Conservation (phyloP, 2,888 invertebrate genomes). For the Octonoba sinensis region DNA sequence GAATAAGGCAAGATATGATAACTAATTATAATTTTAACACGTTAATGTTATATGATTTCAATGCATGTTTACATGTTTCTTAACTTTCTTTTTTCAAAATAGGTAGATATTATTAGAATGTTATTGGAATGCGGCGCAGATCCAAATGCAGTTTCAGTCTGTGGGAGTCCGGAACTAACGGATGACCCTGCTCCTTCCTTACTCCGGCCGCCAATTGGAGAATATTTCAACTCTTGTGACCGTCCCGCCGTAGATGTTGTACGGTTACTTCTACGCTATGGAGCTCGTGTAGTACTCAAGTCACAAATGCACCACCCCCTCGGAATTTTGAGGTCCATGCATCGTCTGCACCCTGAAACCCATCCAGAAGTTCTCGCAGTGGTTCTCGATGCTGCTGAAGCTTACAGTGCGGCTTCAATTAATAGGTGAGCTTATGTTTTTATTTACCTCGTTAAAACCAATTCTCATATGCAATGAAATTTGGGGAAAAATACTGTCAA, state of each 20-base stretch:
- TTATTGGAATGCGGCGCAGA: conserved; percentile 73
- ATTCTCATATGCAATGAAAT: too few relatives aligned
- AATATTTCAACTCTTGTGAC: conserved; percentile 82
- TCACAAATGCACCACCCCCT: conserved; percentile 87
- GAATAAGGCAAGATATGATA: conserved; percentile 74
- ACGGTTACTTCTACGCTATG: conserved; percentile 80
- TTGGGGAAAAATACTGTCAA: too few relatives aligned
- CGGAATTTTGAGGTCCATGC: conserved; percentile 84
- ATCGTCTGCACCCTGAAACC: conserved; percentile 76
- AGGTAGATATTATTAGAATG: conserved; percentile 68
- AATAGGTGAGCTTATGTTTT: conserved; percentile 72
- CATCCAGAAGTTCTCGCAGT: conserved; percentile 74
- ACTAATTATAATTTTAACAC: too few relatives aligned
- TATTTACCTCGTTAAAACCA: too few relatives aligned
- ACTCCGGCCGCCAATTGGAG: conserved; percentile 83
- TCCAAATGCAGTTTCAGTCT: conserved; percentile 79
- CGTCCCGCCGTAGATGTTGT: conserved; percentile 79
- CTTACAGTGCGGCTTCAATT: conserved; percentile 85
- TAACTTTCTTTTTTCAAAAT: too few relatives aligned
- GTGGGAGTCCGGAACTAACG: conserved; percentile 68
- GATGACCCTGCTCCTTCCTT: conserved; percentile 80
- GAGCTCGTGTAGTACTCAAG: conserved; percentile 75
- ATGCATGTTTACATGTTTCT: too few relatives aligned
- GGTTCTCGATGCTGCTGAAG: conserved; percentile 81
- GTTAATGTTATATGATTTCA: too few relatives aligned